Percentiles rank a stretch among this genome's conserved stretches.
Conservation (phyloP, 2,888 invertebrate genomes). For the Pardosa pseudoannulata region DNA sequence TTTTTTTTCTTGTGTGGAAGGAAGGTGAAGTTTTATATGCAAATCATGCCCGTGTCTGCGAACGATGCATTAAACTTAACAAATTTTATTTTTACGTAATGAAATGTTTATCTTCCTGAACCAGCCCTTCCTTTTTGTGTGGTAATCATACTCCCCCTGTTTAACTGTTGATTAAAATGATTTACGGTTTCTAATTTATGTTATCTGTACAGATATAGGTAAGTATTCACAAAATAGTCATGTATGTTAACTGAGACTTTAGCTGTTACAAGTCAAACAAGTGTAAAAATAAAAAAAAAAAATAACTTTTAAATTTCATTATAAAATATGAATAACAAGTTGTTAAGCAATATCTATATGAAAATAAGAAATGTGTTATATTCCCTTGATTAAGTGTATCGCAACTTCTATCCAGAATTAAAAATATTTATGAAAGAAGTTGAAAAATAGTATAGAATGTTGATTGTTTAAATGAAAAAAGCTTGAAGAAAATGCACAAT, state of each 20-base stretch:
- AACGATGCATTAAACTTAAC: too few species aligned
- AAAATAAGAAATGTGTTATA: neutral
- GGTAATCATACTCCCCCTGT: too few species aligned
- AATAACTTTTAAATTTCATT: neutral
- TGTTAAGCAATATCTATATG: neutral
- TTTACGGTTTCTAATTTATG: too few species aligned
- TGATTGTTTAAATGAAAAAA: conserved; percentile 30
- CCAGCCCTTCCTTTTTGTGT: too few species aligned
- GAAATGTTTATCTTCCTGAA: too few species aligned
- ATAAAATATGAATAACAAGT: neutral
- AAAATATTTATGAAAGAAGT: conserved; percentile 1
- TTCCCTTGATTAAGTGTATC: neutral
- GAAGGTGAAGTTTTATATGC: too few species aligned
- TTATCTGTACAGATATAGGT: neutral
- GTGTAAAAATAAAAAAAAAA: too few species aligned
- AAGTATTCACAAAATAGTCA: neutral
- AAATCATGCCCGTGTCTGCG: too few species aligned
- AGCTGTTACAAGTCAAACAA: neutral
- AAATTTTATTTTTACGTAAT: too few species aligned
- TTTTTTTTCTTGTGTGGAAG: too few species aligned
- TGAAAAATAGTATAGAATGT: neutral
- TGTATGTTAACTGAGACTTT: neutral
- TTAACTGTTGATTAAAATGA: too few species aligned
- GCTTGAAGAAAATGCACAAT: conserved; percentile 34
- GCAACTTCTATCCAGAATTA: neutral